Percentiles rank a stretch among this genome's conserved stretches.
These are phyloP conservation scores for Polypedilum pembai DNA, from an alignment of 1,140 invertebrate genomes.

Conservation along the genomic window DNA sequence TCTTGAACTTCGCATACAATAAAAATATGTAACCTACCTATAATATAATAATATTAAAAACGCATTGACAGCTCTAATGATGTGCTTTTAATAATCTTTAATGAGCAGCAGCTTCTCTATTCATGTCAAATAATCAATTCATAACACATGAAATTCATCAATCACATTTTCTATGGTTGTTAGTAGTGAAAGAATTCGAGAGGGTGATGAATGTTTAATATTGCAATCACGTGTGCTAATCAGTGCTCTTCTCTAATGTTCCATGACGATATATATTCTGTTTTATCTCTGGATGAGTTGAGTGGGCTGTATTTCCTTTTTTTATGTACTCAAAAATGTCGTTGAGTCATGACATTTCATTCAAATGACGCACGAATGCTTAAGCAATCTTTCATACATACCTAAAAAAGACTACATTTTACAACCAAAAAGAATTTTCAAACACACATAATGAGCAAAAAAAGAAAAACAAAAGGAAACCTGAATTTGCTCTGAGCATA, in stretches of 20 bases:
- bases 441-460: too few relatives aligned
- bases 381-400: too few relatives aligned
- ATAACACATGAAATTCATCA: not conserved
- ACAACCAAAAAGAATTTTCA: too few relatives aligned
- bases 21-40: too few relatives aligned
- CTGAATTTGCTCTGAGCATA: too few relatives aligned
- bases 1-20: too few relatives aligned
- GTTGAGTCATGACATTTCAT: slow-evolving; percentile 14
- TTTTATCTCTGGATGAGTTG: not conserved
- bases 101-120: not conserved
- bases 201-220: not conserved
- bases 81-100: not conserved
- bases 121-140: not conserved
- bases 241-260: not conserved
- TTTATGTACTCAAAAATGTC: not conserved
- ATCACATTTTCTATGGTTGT: not conserved
- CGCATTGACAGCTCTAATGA: not conserved
- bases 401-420: too few relatives aligned
- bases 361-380: not conserved
- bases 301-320: too few relatives aligned
- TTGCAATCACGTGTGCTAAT: not conserved
- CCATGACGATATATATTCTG: not conserved
- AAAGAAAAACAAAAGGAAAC: too few relatives aligned
- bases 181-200: not conserved
- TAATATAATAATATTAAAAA: not conserved